Percentiles rank a stretch among this genome's conserved stretches.
Evolutionary conservation across 2,113 vertebrate species (phyloP).

Genomic region (Mormyrus lacerda): DNA sequence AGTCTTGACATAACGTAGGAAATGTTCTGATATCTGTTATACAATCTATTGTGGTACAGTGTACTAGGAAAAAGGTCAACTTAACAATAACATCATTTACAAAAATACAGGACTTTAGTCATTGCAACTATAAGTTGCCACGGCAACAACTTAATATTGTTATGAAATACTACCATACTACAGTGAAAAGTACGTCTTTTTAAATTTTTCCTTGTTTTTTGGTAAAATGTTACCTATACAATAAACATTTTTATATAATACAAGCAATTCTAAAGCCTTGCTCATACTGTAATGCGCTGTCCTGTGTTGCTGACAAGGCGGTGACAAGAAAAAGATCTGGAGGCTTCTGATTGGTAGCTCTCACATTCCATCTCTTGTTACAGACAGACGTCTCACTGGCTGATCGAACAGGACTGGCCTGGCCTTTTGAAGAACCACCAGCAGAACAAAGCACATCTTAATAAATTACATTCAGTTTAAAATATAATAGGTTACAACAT

Average conservation of each 20-base stretch:
- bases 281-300: conserved; percentile 47
- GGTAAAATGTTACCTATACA: conserved; percentile 67
- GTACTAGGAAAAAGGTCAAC: conserved; percentile 54
- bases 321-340: conserved; percentile 41
- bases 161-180: conserved; percentile 69
- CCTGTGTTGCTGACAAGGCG: conserved; percentile 42
- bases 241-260: conserved; percentile 59
- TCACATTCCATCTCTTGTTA: conserved; percentile 26
- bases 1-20: conserved; percentile 54
- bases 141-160: conserved; percentile 68
- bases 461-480: conserved; percentile 72
- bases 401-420: conserved; percentile 41
- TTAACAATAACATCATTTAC: conserved; percentile 61
- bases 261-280: conserved; percentile 57
- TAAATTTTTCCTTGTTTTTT: conserved; percentile 40
- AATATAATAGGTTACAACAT: conserved; percentile 65
- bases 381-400: conserved; percentile 37
- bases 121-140: conserved; percentile 64
- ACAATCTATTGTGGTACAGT: conserved; percentile 51
- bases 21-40: conserved; percentile 46
- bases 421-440: conserved; percentile 42
- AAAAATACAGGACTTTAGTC: conserved; percentile 71
- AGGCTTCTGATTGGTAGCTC: conserved; percentile 32
- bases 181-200: conserved; percentile 64
- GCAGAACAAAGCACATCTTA: conserved; percentile 55